A percentile compares a stretch with the other conserved stretches of the same genome.
Evolutionary conservation across 2,797 vertebrate genomes (phyloP).

Genomic region (Rhinichthys osculus): DNA sequence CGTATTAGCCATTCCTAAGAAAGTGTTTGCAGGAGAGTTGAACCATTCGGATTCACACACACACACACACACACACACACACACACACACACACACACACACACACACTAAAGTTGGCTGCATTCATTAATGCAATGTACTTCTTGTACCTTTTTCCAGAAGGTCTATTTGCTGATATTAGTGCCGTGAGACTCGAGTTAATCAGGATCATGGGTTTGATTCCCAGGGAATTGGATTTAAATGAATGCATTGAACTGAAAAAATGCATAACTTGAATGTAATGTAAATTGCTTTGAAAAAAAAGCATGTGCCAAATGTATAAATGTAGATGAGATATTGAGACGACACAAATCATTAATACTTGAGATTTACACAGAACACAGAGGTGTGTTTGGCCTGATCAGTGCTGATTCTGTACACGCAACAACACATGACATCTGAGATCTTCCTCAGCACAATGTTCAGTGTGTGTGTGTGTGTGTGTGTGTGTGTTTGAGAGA

Average conservation of each 20-base stretch:
- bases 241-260: background rate
- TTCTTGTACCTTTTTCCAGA: background rate
- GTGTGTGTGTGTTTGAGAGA: background rate
- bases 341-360: background rate
- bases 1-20: no score
- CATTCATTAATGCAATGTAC: background rate
- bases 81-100: no score
- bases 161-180: background rate
- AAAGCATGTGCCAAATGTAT: background rate
- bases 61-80: no score
- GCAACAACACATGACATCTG: background rate
- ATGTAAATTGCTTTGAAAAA: background rate
- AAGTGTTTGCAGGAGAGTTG: no score
- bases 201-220: background rate
- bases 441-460: background rate
- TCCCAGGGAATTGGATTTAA: background rate
- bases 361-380: background rate
- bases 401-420: background rate
- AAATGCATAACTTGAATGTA: background rate
- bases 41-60: no score
- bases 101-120: background rate
- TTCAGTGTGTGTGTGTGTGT: background rate
- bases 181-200: background rate
- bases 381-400: background rate
- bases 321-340: background rate